Evolutionary conservation across 2,888 invertebrate species (phyloP), one percentile per base, ranked within the genome.

Genomic region (Cerceris ruficornis): DNA sequence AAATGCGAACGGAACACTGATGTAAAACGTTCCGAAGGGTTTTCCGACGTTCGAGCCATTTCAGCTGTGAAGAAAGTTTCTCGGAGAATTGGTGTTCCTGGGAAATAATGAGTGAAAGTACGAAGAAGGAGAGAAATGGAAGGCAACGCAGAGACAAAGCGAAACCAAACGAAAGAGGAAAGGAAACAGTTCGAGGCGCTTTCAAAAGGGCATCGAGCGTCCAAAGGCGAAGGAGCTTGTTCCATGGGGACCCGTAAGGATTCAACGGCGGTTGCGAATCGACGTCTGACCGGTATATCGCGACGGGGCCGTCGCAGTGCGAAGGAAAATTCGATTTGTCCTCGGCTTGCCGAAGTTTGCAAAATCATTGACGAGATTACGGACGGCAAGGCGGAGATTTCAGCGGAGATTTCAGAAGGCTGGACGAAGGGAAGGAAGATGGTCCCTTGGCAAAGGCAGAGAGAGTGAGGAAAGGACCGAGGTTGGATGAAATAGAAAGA

Each of bases 281-380:
- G 41, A 41, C 76, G 68, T 52, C 50, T 46, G 57, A 50, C 15
- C 54, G 42, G 15, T 65, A 42, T 15, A 64, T 77, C 65, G 61
- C 61, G 64, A 41, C 69, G 43, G 68, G 57, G 9, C 55, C 41
- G 41, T 46, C 60, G n/a, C 58, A 13, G 52, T 60, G 65, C 57
- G 71, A n/a, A 50, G 15, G 71, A 59, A 74, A 82, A 86, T 86
- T 82, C 73, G 80, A 85, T 86, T 86, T 83, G 59, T 55, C 17
- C 77, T 61, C 54, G 69, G 67, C 57, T 73, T 60, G 69, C 66
- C 57, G 52, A 74, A 83, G 77, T 84, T 85, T 72, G 85, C 72
- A 68, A 70, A 86, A 85, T 83, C 80, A 78, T 85, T 71, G 79
- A 85, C 82, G 80, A 83, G 81, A 80, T 86, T 85, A 82, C 59